Percentiles rank a stretch among this genome's conserved stretches.
Evolutionary conservation across 2,888 invertebrate species (phyloP).

Genomic region (Dioctria linearis): DNA sequence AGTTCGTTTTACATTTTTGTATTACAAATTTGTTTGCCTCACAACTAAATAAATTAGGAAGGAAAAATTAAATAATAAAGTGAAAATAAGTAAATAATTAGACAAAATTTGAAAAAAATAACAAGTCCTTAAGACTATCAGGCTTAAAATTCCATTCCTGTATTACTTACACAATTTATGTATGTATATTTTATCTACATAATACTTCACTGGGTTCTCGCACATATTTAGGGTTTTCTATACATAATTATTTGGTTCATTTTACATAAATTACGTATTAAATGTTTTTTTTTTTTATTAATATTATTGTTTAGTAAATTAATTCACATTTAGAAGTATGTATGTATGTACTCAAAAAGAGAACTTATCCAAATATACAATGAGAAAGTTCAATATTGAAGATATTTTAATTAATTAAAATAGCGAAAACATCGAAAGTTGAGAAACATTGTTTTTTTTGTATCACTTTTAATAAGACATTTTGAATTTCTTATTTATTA

Average conservation of each 20-base stretch:
- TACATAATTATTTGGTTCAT: too few relatives aligned
- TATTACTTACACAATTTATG: neutral
- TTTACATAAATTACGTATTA: neutral
- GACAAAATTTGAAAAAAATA: neutral
- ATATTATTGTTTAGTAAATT: constrained; percentile 8
- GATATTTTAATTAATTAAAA: constrained; percentile 6
- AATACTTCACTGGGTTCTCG: too few relatives aligned
- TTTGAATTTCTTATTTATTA: neutral
- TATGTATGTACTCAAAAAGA: too few relatives aligned
- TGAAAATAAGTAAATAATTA: neutral
- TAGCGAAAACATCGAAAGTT: constrained; percentile 21
- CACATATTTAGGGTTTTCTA: too few relatives aligned
- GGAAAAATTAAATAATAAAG: neutral
- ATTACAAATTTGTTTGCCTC: constrained; percentile 13
- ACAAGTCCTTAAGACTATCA: neutral
- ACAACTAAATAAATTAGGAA: neutral
- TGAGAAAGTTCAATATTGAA: neutral
- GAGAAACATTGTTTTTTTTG: constrained; percentile 8
- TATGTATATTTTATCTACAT: too few relatives aligned
- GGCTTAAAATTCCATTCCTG: constrained; percentile 1
- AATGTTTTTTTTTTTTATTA: neutral
- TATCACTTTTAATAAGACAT: constrained; percentile 11
- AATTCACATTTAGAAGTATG: constrained; percentile 8
- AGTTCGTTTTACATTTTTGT: constrained; percentile 33
- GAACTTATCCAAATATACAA: too few relatives aligned